phyloP scores from a whole-genome alignment of 2,797 vertebrate genomes.

The Acridotheres tristis region DNA sequence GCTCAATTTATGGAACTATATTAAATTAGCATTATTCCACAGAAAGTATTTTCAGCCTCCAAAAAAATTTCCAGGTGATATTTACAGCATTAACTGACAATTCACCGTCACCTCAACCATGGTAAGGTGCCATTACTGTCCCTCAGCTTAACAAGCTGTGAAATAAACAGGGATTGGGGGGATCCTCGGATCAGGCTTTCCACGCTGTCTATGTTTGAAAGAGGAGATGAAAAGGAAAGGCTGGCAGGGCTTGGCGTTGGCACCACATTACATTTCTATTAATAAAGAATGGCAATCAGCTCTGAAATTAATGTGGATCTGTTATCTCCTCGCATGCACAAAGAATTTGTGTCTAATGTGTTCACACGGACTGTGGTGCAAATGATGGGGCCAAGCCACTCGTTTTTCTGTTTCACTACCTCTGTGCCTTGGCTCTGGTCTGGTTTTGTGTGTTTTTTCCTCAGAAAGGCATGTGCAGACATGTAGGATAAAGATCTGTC shows the following conservation, averaged over 20 bases:
- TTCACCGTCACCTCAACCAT: neutral
- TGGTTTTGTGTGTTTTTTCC: neutral
- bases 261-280: conserved; percentile 17
- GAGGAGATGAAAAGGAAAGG: conserved; percentile 2
- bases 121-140: neutral
- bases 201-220: neutral
- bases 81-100: conserved; percentile 27
- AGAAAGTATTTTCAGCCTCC: conserved; percentile 1
- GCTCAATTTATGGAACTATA: conserved; percentile 2
- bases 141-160: neutral
- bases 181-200: neutral
- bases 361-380: neutral
- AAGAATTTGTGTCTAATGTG: neutral
- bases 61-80: neutral
- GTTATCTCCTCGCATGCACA: neutral
- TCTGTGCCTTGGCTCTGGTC: neutral
- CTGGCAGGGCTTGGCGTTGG: conserved; percentile 11
- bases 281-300: conserved; percentile 12
- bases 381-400: neutral
- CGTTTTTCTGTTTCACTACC: neutral
- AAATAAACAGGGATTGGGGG: neutral
- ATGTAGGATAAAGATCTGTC: neutral
- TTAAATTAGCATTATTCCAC: conserved; percentile 20
- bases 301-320: conserved; percentile 35
- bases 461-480: neutral